Evolutionary conservation across 2,888 invertebrate genomes (phyloP), one percentile per base, ranked within the genome.

Genomic region (Xestobium rufovillosum): DNA sequence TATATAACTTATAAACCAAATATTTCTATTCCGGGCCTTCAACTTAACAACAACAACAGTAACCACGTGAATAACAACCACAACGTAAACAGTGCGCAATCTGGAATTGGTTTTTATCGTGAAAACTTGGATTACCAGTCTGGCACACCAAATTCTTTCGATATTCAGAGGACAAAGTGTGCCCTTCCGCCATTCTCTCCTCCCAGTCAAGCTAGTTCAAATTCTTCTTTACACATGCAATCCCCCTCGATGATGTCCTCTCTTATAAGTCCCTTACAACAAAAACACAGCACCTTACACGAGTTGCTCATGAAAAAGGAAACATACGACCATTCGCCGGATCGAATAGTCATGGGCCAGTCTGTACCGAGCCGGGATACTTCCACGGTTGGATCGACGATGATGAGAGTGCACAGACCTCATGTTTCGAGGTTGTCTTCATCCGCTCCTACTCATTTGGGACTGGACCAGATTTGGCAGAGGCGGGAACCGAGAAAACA

Each of bases 401-500:
- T 36, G 32, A 36, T 48, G 4, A 27, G 38, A 10, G 34, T 41
- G 33, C 31, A 34, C n/a, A 29, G 38, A 16, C 25, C 26, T 8
- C 39, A 42, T 17, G 31, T 38, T n/a, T 75, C 83, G 16, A 76
- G 87, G 39, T 70, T 90, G 2, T 89, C 88, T 2, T 85, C 88
- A 31, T 90, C 90, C 32, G 90, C 90, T 15, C 89, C 89, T 3
- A 86, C 88, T 36, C 85, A 88, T 61, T 75, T 83, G 46, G 83
- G 84, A 16, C 67, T 83, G 51, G 89, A 89, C 47, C 79, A 76
- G 66, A 81, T 90, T 44, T 90, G 90, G 90, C 83, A 83, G 59
- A 75, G 87, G 23, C 71, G 90, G 42, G 90, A 91, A 60, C 89
- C 90, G 3, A 73, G 90, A 34, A 86, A 84, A 60, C 89, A 90